These are phyloP conservation scores for Drosophila lowei DNA, from an alignment of 1,140 invertebrate species.

Conservation along the genomic window DNA sequence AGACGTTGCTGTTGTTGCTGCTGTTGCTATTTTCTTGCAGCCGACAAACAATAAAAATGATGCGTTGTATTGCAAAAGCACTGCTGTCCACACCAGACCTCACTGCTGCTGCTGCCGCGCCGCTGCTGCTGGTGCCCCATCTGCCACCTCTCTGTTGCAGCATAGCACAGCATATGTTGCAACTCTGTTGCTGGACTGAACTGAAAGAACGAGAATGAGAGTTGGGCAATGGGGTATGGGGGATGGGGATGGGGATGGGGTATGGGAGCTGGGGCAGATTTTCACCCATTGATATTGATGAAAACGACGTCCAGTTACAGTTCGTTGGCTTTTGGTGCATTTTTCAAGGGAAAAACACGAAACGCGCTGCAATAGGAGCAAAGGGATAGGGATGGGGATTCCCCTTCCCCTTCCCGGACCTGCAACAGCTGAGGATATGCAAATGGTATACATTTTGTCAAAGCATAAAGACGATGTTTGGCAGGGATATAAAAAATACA, in stretches of 20 bases:
- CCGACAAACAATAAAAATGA: slow-evolving; percentile 81
- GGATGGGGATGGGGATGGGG: too few species aligned
- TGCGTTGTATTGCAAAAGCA: slow-evolving; percentile 75
- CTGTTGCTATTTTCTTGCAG: slow-evolving; percentile 49
- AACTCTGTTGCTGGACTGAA: slow-evolving; percentile 58
- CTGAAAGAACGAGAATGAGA: slow-evolving; percentile 21
- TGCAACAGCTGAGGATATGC: slow-evolving; percentile 58
- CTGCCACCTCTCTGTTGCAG: slow-evolving; percentile 10
- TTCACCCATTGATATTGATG: slow-evolving; percentile 78
- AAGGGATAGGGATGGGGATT: neutral
- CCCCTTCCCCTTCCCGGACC: too few species aligned
- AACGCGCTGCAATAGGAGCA: slow-evolving; percentile 25
- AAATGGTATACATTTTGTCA: slow-evolving; percentile 79
- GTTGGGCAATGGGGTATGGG: neutral
- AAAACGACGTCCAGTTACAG: slow-evolving; percentile 81
- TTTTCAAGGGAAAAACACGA: slow-evolving; percentile 67
- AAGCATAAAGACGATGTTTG: slow-evolving; percentile 79
- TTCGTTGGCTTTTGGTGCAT: slow-evolving; percentile 77
- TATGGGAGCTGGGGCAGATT: slow-evolving; percentile 16
- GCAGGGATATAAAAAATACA: slow-evolving; percentile 74
- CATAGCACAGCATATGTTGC: slow-evolving; percentile 75
- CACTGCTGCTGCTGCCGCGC: neutral
- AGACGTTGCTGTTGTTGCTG: slow-evolving; percentile 55
- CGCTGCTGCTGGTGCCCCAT: neutral
- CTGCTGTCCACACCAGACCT: slow-evolving; percentile 68